Base-by-base conservation (phyloP, 2,888 invertebrate genomes). In the Teleogryllus oceanicus region DNA sequence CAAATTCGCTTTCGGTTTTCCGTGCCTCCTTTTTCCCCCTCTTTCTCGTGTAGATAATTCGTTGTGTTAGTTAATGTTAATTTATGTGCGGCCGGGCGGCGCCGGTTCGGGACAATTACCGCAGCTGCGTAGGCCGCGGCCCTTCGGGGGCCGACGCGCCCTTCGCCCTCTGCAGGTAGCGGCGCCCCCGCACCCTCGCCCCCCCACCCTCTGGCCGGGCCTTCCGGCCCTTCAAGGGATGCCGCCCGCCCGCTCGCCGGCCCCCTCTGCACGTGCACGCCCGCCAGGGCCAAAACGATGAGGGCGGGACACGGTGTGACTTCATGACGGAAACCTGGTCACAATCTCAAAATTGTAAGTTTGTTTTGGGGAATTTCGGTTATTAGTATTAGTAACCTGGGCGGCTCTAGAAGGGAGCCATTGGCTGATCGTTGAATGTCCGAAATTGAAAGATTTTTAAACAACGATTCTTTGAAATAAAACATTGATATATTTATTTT, bases 1-100 rank as follows among this genome's bases (percentile, higher is more conserved):
- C 62, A 62, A 62, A 62, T 62, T 62, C 62, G 62, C n/a, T 62
- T 62, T 62, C n/a, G 62, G 62, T 62, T 62, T 62, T 62, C n/a
- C 16, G 5, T 62, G 13, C 16, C 16, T 62, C 16, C 62, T 13
- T 62, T 12, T 18, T 62, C 10, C n/a, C n/a, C 62, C n/a, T 62
- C n/a, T 62, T 62, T 8, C n/a, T 62, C n/a, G 62, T 62, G 16
- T 62, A 18, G 62, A 62, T 62, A 62, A 62, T 62, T 62, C 62
- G 62, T 62, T n/a, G 62, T 62, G 62, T 62, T 62, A 62, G 62
- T 62, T 62, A 62, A 62, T 62, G 62, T 62, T 62, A 62, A 62
- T 62, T 62, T 62, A 62, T 62, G 62, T 62, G 62, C 62, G 62
- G 62, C 62, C 11, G 16, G 13, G 62, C 62, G 62, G 62, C 62